A percentile compares a stretch with the other conserved stretches of the same genome.
These are phyloP conservation scores for Scolopax mira DNA, from an alignment of 2,113 vertebrate genomes.

Conservation along the genomic window DNA sequence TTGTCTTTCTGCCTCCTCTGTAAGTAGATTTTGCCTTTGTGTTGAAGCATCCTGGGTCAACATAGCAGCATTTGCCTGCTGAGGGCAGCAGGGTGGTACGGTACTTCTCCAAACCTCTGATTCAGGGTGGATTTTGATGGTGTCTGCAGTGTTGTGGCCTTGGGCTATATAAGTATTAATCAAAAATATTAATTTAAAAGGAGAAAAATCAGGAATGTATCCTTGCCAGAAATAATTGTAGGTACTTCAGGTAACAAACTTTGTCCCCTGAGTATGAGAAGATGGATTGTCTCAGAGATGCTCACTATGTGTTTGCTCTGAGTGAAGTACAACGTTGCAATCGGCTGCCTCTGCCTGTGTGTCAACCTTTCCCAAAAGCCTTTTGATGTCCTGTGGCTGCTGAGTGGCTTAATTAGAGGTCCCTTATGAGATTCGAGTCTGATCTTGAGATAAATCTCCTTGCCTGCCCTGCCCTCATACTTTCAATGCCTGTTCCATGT, in stretches of 20 bases:
- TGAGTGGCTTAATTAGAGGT: neutral
- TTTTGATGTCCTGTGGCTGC: neutral
- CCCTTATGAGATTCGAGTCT: neutral
- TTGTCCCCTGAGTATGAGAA: neutral
- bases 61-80: fast-evolving
- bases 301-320: neutral
- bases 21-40: neutral
- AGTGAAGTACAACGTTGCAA: neutral
- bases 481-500: neutral
- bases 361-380: neutral
- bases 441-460: neutral
- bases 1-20: neutral
- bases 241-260: neutral
- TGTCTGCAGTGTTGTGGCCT: neutral
- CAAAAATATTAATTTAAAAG: neutral
- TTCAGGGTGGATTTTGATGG: neutral
- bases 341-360: neutral
- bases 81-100: neutral
- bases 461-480: neutral
- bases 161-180: neutral
- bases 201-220: neutral
- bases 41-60: fast-evolving
- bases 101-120: neutral
- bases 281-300: neutral
- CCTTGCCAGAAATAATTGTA: neutral